phyloP scores from a whole-genome alignment of 2,888 invertebrate species.

The Nasonia oneida region DNA sequence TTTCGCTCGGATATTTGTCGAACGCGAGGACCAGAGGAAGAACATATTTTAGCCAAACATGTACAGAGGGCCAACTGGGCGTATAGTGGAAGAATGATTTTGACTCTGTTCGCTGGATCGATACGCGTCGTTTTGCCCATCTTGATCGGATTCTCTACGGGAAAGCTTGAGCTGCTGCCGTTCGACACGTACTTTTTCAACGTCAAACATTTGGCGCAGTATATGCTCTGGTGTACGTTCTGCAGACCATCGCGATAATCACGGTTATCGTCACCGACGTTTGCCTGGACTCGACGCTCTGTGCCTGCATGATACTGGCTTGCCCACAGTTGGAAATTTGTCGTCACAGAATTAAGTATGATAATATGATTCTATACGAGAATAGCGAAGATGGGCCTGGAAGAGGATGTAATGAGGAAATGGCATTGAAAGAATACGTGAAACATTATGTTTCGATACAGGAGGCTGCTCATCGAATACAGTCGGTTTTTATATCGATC shows the following conservation, averaged over 20 bases:
- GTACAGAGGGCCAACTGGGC: not conserved
- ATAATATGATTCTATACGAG: too few relatives aligned
- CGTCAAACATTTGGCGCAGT: not conserved
- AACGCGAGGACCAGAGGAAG: constrained; percentile 18
- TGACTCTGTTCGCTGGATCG: not conserved
- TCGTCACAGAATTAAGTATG: not conserved
- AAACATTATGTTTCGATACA: constrained; percentile 1
- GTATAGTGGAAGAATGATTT: not conserved
- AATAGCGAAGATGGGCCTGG: not conserved
- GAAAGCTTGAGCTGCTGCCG: not conserved
- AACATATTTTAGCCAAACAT: not conserved
- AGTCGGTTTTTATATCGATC: not conserved
- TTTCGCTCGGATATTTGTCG: constrained; percentile 8
- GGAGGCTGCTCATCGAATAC: not conserved
- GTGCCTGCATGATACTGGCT: not conserved
- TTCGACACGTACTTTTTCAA: not conserved
- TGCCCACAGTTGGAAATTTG: constrained; percentile 25
- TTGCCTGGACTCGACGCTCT: not conserved
- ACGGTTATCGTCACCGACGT: not conserved
- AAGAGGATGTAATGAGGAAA: too few relatives aligned
- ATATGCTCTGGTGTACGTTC: not conserved
- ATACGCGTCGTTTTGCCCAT: not conserved
- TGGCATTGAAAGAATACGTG: not conserved
- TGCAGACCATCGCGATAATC: not conserved
- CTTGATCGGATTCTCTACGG: not conserved